A percentile compares a stretch with the other conserved stretches of the same genome.
These are phyloP conservation scores for Drosophila pegasa DNA, from an alignment of 2,888 invertebrate genomes.

Conservation along the genomic window DNA sequence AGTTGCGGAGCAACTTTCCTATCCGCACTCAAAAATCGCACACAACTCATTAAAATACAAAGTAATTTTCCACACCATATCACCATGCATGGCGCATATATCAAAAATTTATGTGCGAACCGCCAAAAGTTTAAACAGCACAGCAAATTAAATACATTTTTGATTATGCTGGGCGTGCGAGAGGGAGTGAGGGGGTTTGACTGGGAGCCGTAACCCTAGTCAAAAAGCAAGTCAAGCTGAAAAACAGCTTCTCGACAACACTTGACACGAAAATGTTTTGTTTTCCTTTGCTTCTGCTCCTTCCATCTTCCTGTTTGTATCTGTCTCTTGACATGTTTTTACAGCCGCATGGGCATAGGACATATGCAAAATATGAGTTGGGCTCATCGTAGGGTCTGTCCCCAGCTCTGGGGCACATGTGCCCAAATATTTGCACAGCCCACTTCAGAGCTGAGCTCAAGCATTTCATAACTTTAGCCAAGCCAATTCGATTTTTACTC, in stretches of 20 bases:
- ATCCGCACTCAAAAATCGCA: constrained; percentile 18
- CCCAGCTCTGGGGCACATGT: constrained; percentile 16
- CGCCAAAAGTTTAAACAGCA: constrained; percentile 62
- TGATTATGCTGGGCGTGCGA: constrained; percentile 60
- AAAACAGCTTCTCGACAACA: constrained; percentile 70
- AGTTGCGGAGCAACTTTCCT: constrained; percentile 32
- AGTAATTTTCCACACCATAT: constrained; percentile 78
- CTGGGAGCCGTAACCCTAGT: constrained; percentile 50
- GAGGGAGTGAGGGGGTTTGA: neutral
- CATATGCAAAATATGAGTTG: constrained; percentile 55
- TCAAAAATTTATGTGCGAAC: constrained; percentile 71
- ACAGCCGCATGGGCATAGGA: constrained; percentile 6
- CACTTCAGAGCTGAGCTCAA: constrained; percentile 33
- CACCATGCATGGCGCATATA: constrained; percentile 65
- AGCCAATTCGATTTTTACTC: constrained; percentile 12
- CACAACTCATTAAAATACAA: constrained; percentile 75
- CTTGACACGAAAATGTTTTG: constrained; percentile 68
- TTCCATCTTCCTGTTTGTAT: constrained; percentile 12
- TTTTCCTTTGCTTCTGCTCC: constrained; percentile 31
- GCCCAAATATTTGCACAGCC: constrained; percentile 66
- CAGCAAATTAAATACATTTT: constrained; percentile 77
- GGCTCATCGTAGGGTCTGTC: constrained; percentile 8
- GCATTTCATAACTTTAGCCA: constrained; percentile 59
- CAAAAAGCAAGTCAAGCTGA: constrained; percentile 78
- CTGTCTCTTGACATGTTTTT: constrained; percentile 45